These are phyloP conservation scores for Thamnophis elegans DNA, from an alignment of 2,797 vertebrate genomes.

Conservation along the genomic window DNA sequence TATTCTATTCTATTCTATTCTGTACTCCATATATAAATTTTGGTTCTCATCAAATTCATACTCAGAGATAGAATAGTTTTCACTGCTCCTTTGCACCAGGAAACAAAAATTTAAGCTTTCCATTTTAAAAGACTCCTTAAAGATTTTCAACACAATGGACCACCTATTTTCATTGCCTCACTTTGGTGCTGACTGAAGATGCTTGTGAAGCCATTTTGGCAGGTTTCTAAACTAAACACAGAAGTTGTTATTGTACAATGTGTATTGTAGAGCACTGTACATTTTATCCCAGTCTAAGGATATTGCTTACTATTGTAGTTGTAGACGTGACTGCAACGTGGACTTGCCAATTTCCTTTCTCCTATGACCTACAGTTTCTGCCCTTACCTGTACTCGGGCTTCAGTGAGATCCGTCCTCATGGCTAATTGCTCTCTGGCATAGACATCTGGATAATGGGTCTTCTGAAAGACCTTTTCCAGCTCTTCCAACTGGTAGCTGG, in stretches of 20 bases:
- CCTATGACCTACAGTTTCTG: neutral
- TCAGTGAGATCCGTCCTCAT: conserved; percentile 97
- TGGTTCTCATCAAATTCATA: neutral
- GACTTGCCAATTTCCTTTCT: neutral
- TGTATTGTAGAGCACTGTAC: neutral
- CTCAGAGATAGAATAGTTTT: neutral
- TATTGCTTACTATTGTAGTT: neutral
- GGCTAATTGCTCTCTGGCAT: conserved; percentile 95
- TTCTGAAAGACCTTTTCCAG: conserved; percentile 99
- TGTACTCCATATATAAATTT: neutral
- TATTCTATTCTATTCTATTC: too few relatives aligned
- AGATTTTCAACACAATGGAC: neutral
- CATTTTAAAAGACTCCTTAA: neutral
- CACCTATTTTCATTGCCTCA: neutral
- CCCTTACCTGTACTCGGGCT: conserved; percentile 90
- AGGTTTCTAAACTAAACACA: neutral
- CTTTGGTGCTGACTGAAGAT: neutral
- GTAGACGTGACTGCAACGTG: neutral
- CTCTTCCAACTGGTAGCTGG: conserved; percentile 97
- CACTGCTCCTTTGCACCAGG: neutral
- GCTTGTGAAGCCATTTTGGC: neutral
- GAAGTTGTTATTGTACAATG: neutral
- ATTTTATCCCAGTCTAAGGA: neutral
- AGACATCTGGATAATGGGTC: conserved; percentile 97
- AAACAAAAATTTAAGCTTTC: neutral